phyloP scores from a whole-genome alignment of 2,113 vertebrate species.

The Tychaedon coryphoeus region DNA sequence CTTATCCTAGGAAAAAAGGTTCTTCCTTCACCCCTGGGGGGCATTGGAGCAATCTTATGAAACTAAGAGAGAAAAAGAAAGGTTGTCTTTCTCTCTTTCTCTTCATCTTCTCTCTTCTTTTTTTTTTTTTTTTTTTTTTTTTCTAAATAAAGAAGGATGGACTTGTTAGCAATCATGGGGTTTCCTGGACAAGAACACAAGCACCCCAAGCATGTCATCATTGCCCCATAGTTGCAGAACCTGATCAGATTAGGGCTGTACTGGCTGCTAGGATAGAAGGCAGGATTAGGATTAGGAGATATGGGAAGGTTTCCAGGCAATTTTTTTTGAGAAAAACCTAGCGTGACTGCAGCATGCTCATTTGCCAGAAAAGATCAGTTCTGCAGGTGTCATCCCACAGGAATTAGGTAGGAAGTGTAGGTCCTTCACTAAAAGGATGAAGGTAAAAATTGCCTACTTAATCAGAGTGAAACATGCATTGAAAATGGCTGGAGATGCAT shows the following conservation, averaged over 20 bases:
- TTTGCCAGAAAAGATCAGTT: not conserved
- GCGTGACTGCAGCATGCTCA: rapidly evolving
- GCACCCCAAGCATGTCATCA: not conserved
- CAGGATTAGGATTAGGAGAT: not conserved
- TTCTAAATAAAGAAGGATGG: not conserved
- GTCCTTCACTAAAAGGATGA: not conserved
- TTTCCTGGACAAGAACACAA: not conserved
- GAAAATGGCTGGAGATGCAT: not conserved
- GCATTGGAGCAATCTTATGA: not conserved
- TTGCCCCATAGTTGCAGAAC: not conserved
- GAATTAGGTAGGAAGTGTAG: rapidly evolving
- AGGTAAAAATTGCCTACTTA: not conserved
- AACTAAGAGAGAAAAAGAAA: not conserved
- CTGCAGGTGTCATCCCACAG: not conserved
- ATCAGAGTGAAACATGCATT: not conserved
- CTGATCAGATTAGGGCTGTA: not conserved
- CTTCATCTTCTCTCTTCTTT: not conserved
- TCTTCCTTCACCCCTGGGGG: not conserved
- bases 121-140: not conserved
- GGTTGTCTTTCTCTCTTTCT: not conserved
- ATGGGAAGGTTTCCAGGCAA: not conserved
- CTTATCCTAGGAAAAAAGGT: not conserved
- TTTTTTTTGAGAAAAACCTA: not conserved
- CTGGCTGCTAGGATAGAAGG: not conserved
- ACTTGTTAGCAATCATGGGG: not conserved